These are phyloP conservation scores for Anagyrus pseudococci DNA, from an alignment of 2,888 invertebrate species.

Conservation along the genomic window DNA sequence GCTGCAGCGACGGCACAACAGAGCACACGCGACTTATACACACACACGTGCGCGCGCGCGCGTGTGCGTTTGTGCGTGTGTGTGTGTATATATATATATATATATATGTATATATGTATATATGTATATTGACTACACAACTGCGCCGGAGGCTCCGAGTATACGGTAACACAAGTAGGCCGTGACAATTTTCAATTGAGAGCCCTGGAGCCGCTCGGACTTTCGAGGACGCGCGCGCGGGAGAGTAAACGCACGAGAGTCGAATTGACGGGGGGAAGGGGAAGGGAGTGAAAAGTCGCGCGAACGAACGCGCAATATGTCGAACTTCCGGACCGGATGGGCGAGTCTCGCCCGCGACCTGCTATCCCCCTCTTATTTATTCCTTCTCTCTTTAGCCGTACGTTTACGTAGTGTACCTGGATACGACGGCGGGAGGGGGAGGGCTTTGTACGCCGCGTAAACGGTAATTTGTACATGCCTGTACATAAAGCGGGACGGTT, in stretches of 20 bases:
- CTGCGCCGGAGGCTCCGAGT: slow-evolving; percentile 4
- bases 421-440: not conserved
- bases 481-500: too few species aligned
- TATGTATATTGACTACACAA: not conserved
- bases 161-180: slow-evolving; percentile 41
- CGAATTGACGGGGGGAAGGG: slow-evolving; percentile 9
- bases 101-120: not conserved
- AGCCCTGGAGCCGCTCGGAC: slow-evolving; percentile 20
- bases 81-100: not conserved
- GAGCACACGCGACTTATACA: too few species aligned
- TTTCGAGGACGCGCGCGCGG: slow-evolving; percentile 40
- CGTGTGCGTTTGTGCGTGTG: not conserved
- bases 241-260: too few species aligned
- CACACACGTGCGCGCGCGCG: not conserved
- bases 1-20: too few species aligned
- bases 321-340: slow-evolving; percentile 45
- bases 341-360: slow-evolving; percentile 37
- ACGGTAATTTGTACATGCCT: too few species aligned
- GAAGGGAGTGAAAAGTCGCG: slow-evolving; percentile 5
- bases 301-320: slow-evolving; percentile 23
- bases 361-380: slow-evolving; percentile 1
- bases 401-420: too few species aligned
- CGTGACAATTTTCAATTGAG: slow-evolving; percentile 48
- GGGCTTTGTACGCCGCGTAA: too few species aligned
- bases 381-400: too few species aligned